Evolutionary conservation across 2,888 invertebrate species (phyloP), one percentile per base, ranked within the genome.

Genomic region (Malacosoma neustria): DNA sequence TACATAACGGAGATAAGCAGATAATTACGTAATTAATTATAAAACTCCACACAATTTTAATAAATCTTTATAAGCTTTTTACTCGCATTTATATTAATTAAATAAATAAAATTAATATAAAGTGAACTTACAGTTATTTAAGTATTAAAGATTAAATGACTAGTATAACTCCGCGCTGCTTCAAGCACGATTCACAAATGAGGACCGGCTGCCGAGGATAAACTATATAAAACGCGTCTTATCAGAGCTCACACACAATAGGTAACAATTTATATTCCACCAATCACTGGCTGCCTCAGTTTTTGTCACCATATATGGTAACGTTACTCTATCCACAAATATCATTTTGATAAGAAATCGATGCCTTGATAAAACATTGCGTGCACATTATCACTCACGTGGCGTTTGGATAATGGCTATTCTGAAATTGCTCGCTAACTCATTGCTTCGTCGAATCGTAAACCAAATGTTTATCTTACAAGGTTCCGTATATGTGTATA

Each of bases 271-370:
- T 65, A 64, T 67, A 70, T 67, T 74, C 87, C 79, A 72, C 91
- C 92, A 92, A 92, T 92, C 84, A 87, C 80, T 73, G 81, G 82
- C 87, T 88, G 64, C 59, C 60, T 70, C 67, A 76, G 69, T 72
- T 77, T 80, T 80, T 89, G 90, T 92, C 89, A 90, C 92, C 92
- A 91, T 92, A 92, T 92, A 92, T 89, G 92, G 92, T 87, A 89
- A 88, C 87, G 84, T 61, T 60, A 59, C 51, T 54, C 61, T 63
- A 61, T 70, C 55, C 64, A 56, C 62, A 58, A 48, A 56, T 61
- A 68, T 63, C 65, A 22, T 57, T 51, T 42, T 75, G 70, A 75
- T 76, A 72, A 67, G 50, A 57, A 60, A 49, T 53, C 51, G 57
- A 61, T 61, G 57, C 54, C 54, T 57, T 69, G 77, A 80, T 79